These are phyloP conservation scores for Caranx melampygus DNA, from an alignment of 2,113 vertebrate species.

Conservation along the genomic window DNA sequence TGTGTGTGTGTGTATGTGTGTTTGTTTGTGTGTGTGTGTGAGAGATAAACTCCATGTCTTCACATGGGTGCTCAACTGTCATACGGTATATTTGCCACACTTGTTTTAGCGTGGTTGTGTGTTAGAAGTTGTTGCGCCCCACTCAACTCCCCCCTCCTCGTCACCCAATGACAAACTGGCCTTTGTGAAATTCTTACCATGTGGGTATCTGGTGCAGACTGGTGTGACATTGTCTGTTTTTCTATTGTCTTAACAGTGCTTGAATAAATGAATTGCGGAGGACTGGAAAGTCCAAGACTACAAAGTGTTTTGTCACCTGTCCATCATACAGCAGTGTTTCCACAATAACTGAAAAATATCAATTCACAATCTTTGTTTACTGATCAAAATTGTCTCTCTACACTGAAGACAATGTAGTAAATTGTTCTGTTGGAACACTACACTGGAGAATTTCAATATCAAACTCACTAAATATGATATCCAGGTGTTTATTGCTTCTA, in stretches of 20 bases:
- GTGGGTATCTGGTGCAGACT: conserved; percentile 63
- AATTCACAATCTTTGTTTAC: not conserved
- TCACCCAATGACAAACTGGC: conserved; percentile 48
- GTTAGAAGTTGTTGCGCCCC: conserved; percentile 26
- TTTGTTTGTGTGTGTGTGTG: not conserved
- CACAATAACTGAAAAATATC: not conserved
- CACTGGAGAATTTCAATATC: not conserved
- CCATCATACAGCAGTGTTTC: no score
- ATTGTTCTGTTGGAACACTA: not conserved
- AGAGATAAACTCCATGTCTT: not conserved
- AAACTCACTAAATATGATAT: not conserved
- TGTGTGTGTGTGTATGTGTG: not conserved
- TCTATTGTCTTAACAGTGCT: conserved; percentile 77
- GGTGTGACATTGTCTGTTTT: conserved; percentile 61
- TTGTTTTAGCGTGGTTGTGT: conserved; percentile 34
- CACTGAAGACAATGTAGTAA: not conserved
- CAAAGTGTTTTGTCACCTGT: conserved; percentile 23
- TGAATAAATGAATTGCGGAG: conserved; percentile 75
- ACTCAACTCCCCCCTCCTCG: not conserved
- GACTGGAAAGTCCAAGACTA: conserved; percentile 52
- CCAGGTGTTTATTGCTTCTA: not conserved
- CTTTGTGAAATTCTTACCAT: conserved; percentile 58
- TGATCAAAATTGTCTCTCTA: not conserved
- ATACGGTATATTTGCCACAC: conserved; percentile 28
- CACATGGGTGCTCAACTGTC: conserved; percentile 16